Conservation (phyloP, 2,113 vertebrate genomes). For the Pao palembangensis region DNA sequence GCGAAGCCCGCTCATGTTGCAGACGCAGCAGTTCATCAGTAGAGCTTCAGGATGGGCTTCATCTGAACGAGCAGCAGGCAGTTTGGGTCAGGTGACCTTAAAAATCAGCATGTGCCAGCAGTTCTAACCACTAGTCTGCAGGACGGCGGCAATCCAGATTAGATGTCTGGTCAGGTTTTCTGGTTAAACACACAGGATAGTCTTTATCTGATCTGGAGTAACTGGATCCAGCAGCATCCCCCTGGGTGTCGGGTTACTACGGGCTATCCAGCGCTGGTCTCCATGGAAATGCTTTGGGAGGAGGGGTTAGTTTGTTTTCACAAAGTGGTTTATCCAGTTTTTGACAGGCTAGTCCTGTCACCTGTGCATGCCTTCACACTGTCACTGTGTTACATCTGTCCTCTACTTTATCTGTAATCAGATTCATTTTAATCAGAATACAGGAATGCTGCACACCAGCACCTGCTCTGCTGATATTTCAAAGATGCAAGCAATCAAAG, state of each 20-base stretch:
- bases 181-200: background rate
- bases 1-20: slow-evolving; percentile 1
- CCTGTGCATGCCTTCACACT: background rate
- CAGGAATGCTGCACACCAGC: no score
- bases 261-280: slow-evolving; percentile 29
- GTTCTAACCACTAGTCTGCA: background rate
- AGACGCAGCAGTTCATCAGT: no score
- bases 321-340: slow-evolving; percentile 12
- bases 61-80: background rate
- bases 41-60: background rate
- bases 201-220: slow-evolving; percentile 9
- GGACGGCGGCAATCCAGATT: background rate
- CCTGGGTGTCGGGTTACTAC: slow-evolving; percentile 48
- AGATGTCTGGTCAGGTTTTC: background rate
- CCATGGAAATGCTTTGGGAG: slow-evolving; percentile 36
- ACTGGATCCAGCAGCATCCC: slow-evolving; percentile 36
- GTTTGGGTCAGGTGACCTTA: background rate
- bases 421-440: no score
- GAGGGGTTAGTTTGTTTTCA: slow-evolving; percentile 1
- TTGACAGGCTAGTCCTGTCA: background rate
- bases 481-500: no score
- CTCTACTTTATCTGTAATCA: no score
- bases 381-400: no score
- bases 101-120: background rate
- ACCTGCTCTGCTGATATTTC: no score